These are phyloP conservation scores for Macaca mulatta DNA, from an alignment of 2,113 vertebrate genomes.

Conservation along the genomic window DNA sequence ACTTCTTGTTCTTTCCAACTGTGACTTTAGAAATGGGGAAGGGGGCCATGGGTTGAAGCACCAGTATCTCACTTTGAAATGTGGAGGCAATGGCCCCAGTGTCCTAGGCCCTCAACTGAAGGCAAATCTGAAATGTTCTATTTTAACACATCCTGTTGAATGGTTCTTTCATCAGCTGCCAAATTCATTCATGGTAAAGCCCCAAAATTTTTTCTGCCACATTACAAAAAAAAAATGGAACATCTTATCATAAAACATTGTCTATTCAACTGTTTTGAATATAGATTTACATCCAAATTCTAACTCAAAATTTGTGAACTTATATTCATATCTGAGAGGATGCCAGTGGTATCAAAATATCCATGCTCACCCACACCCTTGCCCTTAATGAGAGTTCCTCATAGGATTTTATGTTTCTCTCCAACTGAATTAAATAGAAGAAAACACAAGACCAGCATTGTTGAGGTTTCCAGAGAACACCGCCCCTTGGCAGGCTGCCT, in stretches of 20 bases:
- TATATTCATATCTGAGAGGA: not conserved
- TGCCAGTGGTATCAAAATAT: not conserved
- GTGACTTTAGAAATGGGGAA: not conserved
- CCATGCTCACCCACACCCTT: not conserved
- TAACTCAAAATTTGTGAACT: not conserved
- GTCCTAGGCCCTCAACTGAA: not conserved
- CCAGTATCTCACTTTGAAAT: not conserved
- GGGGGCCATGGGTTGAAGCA: not conserved
- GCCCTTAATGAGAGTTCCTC: not conserved
- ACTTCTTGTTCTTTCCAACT: not conserved
- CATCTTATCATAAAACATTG: not conserved
- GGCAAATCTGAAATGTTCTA: not conserved
- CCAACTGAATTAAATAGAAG: not conserved
- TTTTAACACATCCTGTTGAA: not conserved
- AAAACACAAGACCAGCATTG: conserved; percentile 21
- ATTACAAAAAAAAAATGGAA: not conserved
- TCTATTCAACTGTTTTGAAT: not conserved
- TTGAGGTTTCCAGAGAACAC: not conserved
- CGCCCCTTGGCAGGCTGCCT: not conserved
- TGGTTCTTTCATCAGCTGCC: not conserved
- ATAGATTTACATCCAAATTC: not conserved
- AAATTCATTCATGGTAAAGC: not conserved
- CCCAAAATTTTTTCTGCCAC: not conserved
- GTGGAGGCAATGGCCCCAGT: not conserved
- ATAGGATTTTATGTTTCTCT: not conserved